A percentile compares a stretch with the other conserved stretches of the same genome.
These are phyloP conservation scores for Brachyhypopomus occidentalis DNA, from an alignment of 2,113 vertebrate genomes.

Conservation along the genomic window DNA sequence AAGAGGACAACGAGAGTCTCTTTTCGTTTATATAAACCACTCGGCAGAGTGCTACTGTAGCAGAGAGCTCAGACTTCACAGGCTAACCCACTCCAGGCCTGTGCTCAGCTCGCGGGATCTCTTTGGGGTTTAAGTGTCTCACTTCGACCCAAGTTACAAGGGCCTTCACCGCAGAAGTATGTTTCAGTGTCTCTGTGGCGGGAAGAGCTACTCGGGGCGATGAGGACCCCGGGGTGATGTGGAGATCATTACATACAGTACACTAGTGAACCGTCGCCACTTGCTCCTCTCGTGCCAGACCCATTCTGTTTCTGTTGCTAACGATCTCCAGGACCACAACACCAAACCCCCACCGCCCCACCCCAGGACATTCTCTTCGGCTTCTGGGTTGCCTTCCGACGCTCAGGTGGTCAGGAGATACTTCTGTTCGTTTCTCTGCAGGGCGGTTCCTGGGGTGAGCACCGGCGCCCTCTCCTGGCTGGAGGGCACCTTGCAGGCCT, in stretches of 20 bases:
- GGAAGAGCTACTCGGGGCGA: neutral
- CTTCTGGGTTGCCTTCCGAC: neutral
- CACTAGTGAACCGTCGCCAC: neutral
- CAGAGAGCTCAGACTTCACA: slow-evolving; percentile 44
- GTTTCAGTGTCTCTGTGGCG: slow-evolving; percentile 14
- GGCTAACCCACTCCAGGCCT: slow-evolving; percentile 16
- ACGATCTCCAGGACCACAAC: no score
- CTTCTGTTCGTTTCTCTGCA: slow-evolving; percentile 70
- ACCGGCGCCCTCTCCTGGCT: slow-evolving; percentile 73
- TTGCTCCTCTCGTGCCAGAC: neutral
- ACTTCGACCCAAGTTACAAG: slow-evolving; percentile 8
- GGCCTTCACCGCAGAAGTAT: slow-evolving; percentile 7
- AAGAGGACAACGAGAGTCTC: slow-evolving; percentile 47
- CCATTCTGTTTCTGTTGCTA: neutral
- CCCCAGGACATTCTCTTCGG: neutral
- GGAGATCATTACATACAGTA: neutral
- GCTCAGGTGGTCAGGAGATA: slow-evolving; percentile 74
- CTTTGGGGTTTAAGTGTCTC: slow-evolving; percentile 13
- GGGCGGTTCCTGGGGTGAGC: slow-evolving; percentile 59
- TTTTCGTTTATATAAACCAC: slow-evolving; percentile 55
- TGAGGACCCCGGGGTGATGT: neutral
- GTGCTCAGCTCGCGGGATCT: slow-evolving; percentile 14
- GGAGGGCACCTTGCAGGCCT: slow-evolving; percentile 77
- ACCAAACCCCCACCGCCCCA: neutral
- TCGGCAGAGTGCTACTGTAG: slow-evolving; percentile 35